phyloP scores from a whole-genome alignment of 1,140 invertebrate species.

The Penaeus japonicus region DNA sequence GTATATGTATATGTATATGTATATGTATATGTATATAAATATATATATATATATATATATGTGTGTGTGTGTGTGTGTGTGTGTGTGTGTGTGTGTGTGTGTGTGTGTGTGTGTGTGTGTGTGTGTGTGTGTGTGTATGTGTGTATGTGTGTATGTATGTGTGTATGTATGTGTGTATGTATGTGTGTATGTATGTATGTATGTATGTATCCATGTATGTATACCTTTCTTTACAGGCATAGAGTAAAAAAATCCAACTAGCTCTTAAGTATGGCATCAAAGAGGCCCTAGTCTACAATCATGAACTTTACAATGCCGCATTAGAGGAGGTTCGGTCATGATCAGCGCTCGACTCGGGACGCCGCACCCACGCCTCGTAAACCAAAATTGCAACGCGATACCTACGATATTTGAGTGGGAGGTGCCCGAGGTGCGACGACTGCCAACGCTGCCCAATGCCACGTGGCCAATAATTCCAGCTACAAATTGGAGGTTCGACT shows the following conservation, averaged over 20 bases:
- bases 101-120: neutral
- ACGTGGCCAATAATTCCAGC: too few species aligned
- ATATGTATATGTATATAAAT: too few species aligned
- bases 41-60: too few species aligned
- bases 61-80: neutral
- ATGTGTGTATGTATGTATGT: neutral
- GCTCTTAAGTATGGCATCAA: neutral
- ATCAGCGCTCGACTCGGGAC: neutral
- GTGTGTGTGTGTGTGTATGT: too few species aligned
- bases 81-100: neutral
- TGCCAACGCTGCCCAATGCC: too few species aligned
- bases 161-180: neutral
- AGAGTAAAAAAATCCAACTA: neutral
- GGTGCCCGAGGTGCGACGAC: neutral
- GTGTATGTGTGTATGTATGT: neutral
- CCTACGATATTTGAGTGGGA: neutral
- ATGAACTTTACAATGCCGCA: neutral
- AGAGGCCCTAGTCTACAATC: too few species aligned
- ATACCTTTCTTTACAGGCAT: neutral
- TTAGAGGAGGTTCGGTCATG: neutral
- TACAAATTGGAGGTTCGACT: too few species aligned
- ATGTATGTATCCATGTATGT: neutral
- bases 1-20: too few species aligned
- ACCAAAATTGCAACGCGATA: slow-evolving; percentile 13
- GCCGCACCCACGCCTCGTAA: slow-evolving; percentile 18